Base-by-base conservation (phyloP, 1,140 invertebrate genomes). In the Dryas iulia region DNA sequence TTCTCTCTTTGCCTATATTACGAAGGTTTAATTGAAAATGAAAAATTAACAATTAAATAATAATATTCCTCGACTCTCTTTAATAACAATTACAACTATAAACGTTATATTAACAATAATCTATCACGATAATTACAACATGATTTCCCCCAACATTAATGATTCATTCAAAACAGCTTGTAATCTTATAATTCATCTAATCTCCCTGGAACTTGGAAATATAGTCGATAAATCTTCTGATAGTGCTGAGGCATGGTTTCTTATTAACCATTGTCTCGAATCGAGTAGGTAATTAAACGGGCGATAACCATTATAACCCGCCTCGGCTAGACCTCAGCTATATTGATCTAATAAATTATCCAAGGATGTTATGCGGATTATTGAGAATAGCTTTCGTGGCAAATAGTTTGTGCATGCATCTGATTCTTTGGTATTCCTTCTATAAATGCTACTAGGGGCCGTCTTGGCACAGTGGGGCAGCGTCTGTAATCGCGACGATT, bases 311-410 rank as follows among this genome's bases (percentile, higher is more conserved):
- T 88, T 86, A 85, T 76, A 73, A 76, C 76, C 69, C 72, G 74
- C 62, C 66, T 71, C 72, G 78, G 79, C 73, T 80, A 86, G 82
- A 83, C 79, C 82, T 80, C 67, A 78, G 72, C 77, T 76, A 87
- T 88, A 88, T 88, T 88, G 83, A 85, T 85, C 82, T 79, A 81
- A 88, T 88, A 88, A 88, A 88, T 88, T 84, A 83, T 80, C 76
- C 71, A 74, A 75, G 71, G 72, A 80, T 78, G 74, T 66, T 76
- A 69, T 77, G 74, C 75, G 77, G 79, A 83, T 85, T 83, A 83
- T 83, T 74, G 81, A 67, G 66, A 76, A 79, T 71, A 69, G 72
- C 73, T 73, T 83, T 64, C 71, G 74, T 74, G 78, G 74, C 71
- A 71, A 77, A 76, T 77, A 68, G 47, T 73, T 77, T 58, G 69